A percentile compares a stretch with the other conserved stretches of the same genome.
Conservation (phyloP, 2,888 invertebrate genomes). For the Drosophila villosipedis region DNA sequence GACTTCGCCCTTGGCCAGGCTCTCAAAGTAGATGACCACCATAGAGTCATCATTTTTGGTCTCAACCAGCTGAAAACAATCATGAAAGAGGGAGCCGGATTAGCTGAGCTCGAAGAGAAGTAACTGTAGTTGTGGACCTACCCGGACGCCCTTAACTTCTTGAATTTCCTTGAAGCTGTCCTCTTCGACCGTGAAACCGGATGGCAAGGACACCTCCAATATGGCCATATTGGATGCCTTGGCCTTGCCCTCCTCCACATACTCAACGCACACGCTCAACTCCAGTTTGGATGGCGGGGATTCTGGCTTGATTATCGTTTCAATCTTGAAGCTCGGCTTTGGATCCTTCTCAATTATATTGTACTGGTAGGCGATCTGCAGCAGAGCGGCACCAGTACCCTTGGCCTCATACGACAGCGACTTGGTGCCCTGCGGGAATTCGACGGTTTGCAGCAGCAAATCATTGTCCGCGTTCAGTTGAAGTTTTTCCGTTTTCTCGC, state of each 20-base stretch:
- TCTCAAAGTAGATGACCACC: slow-evolving; percentile 91
- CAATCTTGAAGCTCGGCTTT: slow-evolving; percentile 93
- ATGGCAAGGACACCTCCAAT: slow-evolving; percentile 94
- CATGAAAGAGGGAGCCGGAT: neutral
- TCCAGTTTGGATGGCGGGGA: slow-evolving; percentile 92
- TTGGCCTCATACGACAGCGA: slow-evolving; percentile 90
- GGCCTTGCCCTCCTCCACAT: slow-evolving; percentile 80
- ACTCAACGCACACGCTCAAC: slow-evolving; percentile 93
- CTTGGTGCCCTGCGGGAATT: slow-evolving; percentile 86
- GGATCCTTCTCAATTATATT: slow-evolving; percentile 94
- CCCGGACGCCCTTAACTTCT: slow-evolving; percentile 85
- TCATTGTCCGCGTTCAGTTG: slow-evolving; percentile 91
- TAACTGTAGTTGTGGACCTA: slow-evolving; percentile 47
- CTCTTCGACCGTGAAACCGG: slow-evolving; percentile 94
- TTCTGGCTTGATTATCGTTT: slow-evolving; percentile 91
- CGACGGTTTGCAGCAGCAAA: slow-evolving; percentile 92
- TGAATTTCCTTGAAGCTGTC: slow-evolving; percentile 89
- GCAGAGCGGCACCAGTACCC: slow-evolving; percentile 92
- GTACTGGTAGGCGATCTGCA: slow-evolving; percentile 92
- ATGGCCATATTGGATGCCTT: slow-evolving; percentile 94
- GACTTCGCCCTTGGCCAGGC: slow-evolving; percentile 87
- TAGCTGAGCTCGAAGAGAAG: neutral
- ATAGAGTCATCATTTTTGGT: slow-evolving; percentile 88
- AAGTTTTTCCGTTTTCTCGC: slow-evolving; percentile 85
- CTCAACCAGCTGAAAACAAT: slow-evolving; percentile 87